Base-by-base conservation (phyloP, 2,888 invertebrate species). In the Megamerina dolium region DNA sequence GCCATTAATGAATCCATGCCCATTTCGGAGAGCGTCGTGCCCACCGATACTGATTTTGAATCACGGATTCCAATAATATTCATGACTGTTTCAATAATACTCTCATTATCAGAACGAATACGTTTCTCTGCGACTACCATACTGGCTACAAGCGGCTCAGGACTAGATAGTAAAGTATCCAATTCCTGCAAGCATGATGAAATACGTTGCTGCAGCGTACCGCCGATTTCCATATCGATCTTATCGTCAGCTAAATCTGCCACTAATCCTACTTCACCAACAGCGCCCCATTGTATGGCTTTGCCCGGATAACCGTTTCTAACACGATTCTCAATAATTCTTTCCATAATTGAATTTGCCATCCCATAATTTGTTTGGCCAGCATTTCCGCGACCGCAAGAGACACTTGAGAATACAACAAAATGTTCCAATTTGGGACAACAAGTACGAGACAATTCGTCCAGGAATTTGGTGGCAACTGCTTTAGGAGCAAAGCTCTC, bases 1-100 rank as follows among this genome's bases (percentile, higher is more conserved):
- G 90, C 91, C 91, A 93, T 95, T 76, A 96, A 82, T 2, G 95
- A 95, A 73, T 97, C 95, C 83, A 97, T 87, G 26, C 96, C 96
- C 50, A 97, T 74, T 66, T 96, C 95, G 2, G 90, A 87, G 2
- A 97, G 74, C 0, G 84, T 81, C 1, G 82, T 78, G 59, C 82
- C 81, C 48, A 79, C 76, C 33, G 85, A 84, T 1, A 82, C 78
- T 0, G 78, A 79, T 69, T 83, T 87, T 60, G 80, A 66, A 59
- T 85, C 83, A 55, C 79, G 76, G 50, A 84, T 75, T 53, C 80
- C 78, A 77, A 81, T 77, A 36, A 83, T 80, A 57, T 80, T 78
- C 43, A 82, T 76, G 2, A 88, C 83, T 18, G 85, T 79, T 52
- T 86, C 85, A 1, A 90, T 81, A 39, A 85, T 77, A 56, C 79